phyloP scores from a whole-genome alignment of 2,113 vertebrate genomes.

The Pipa parva region DNA sequence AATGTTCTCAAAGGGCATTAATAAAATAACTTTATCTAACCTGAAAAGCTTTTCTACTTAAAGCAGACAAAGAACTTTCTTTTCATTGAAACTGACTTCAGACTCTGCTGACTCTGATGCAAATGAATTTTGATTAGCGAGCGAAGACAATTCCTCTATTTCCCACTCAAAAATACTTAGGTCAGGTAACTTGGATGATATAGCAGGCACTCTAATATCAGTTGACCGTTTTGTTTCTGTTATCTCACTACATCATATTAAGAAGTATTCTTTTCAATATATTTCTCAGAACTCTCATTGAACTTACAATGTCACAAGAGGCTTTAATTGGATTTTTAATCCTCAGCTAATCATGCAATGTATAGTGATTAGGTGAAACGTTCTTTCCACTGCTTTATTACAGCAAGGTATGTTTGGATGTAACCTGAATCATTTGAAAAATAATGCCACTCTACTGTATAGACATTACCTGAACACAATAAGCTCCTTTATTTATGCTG shows the following conservation, averaged over 20 bases:
- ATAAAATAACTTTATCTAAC: not conserved
- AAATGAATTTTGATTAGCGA: slow-evolving; percentile 1
- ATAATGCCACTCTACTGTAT: slow-evolving; percentile 75
- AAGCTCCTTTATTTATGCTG: slow-evolving; percentile 79
- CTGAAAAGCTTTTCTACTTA: not conserved
- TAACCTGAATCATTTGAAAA: slow-evolving; percentile 88
- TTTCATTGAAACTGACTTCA: slow-evolving; percentile 22
- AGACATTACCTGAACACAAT: slow-evolving; percentile 82
- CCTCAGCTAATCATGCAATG: slow-evolving; percentile 75
- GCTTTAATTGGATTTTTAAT: slow-evolving; percentile 77
- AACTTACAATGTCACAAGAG: slow-evolving; percentile 67
- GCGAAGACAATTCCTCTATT: slow-evolving; percentile 35
- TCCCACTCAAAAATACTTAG: slow-evolving; percentile 24
- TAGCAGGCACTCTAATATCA: slow-evolving; percentile 49
- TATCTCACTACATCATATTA: slow-evolving; percentile 58
- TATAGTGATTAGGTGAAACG: slow-evolving; percentile 76
- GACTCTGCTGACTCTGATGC: not conserved
- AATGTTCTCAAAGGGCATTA: not conserved
- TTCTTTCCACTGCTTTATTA: slow-evolving; percentile 72
- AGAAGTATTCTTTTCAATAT: slow-evolving; percentile 64
- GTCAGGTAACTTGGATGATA: slow-evolving; percentile 38
- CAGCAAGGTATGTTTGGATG: slow-evolving; percentile 63
- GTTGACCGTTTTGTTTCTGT: slow-evolving; percentile 46
- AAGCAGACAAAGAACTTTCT: not conserved
- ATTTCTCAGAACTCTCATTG: slow-evolving; percentile 63